Evolutionary conservation across 2,888 invertebrate genomes (phyloP).

Genomic region (Carabus problematicus): DNA sequence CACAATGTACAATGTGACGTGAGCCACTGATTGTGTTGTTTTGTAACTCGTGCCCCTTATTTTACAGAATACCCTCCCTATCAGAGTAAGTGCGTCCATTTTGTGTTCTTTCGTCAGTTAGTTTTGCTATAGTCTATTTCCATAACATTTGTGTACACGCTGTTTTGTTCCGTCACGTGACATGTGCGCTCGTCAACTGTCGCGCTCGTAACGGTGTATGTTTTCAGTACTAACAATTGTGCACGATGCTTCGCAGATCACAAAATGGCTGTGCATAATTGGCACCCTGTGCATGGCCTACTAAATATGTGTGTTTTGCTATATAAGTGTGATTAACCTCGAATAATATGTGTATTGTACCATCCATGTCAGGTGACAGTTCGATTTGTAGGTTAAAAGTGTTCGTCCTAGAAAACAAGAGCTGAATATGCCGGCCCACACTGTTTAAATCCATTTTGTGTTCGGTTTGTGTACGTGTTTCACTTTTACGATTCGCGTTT

Average conservation of each 20-base stretch:
- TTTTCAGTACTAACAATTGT: too few relatives aligned
- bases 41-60: conserved; percentile 14
- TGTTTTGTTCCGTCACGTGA: background rate
- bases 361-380: too few relatives aligned
- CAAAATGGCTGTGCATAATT: conserved; percentile 13
- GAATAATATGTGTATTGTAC: too few relatives aligned
- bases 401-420: too few relatives aligned
- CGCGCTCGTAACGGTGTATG: too few relatives aligned
- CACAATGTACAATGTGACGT: too few relatives aligned
- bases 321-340: too few relatives aligned
- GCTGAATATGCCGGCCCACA: too few relatives aligned
- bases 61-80: conserved; percentile 35
- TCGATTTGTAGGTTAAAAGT: too few relatives aligned
- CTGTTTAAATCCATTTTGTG: too few relatives aligned
- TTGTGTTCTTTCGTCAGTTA: conserved; percentile 13
- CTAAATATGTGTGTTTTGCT: background rate
- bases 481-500: too few relatives aligned
- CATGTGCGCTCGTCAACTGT: background rate
- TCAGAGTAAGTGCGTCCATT: conserved; percentile 31
- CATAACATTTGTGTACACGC: background rate
- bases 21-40: background rate
- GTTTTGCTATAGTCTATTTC: conserved; percentile 28
- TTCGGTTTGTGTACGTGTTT: too few relatives aligned
- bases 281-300: conserved; percentile 8
- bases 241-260: background rate